phyloP scores from a whole-genome alignment of 2,797 vertebrate genomes.

The Masticophis lateralis region DNA sequence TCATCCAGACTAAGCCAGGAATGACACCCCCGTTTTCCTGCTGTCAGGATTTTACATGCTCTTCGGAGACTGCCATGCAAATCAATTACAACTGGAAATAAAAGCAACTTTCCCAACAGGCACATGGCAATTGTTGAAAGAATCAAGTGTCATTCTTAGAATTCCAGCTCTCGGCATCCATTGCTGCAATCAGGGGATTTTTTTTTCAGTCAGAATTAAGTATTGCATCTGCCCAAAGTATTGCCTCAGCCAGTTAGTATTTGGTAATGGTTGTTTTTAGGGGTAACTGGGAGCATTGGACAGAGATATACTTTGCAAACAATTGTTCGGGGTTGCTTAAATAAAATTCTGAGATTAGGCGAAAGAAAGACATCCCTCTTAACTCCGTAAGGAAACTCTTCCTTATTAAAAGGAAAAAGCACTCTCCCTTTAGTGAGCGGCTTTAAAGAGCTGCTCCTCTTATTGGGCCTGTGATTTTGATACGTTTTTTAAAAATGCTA shows the following conservation, averaged over 20 bases:
- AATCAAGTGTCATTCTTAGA: conserved; percentile 53
- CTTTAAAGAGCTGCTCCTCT: neutral
- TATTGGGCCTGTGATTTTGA: neutral
- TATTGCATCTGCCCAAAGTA: conserved; percentile 22
- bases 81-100: conserved; percentile 55
- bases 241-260: neutral
- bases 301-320: neutral
- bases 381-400: too few relatives aligned
- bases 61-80: conserved; percentile 54
- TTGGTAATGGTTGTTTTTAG: neutral
- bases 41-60: conserved; percentile 55
- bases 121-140: conserved; percentile 51
- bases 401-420: neutral
- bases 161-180: conserved; percentile 47
- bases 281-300: conserved; percentile 11
- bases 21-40: conserved; percentile 50
- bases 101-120: conserved; percentile 52
- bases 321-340: neutral
- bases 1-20: conserved; percentile 51
- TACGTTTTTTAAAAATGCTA: neutral
- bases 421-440: neutral
- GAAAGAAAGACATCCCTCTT: neutral
- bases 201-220: neutral
- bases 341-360: neutral
- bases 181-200: neutral